Base-by-base conservation (phyloP, 2,888 invertebrate genomes). In the Polyommatus icarus region DNA sequence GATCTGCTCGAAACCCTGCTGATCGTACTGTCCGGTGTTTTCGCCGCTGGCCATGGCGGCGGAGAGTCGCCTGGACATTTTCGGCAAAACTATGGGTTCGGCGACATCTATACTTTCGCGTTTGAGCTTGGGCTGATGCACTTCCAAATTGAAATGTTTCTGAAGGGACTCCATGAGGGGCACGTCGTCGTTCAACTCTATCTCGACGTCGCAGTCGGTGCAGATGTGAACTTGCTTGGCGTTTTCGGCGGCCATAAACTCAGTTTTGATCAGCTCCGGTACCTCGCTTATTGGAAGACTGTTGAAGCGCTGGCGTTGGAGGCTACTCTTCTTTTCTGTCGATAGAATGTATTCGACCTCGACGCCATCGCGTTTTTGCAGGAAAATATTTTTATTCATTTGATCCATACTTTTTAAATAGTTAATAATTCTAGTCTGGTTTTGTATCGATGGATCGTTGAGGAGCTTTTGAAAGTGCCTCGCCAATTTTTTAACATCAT, bases 321-420 rank as follows among this genome's bases (percentile, higher is more conserved):
- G 79, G 77, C 87, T 90, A 80, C 91, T 92, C 75, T 93, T 93
- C 82, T 93, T 94, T 80, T 93, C 94, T 3, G 94, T 93, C 0
- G 93, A 92, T 80, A 93, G 92, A 54, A 94, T 93, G 80, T 93
- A 94, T 80, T 94, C 94, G 0, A 94, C 94, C 79, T 93, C 91
- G 0, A 92, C 90, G 3, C 84, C 84, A 1, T 94, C 94, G 3
- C 93, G 87, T 79, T 88, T 89, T 79, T 88, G 89, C 8, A 88
- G 82, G 81, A 89, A 92, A 20, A 92, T 89, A 57, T 83, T 87
- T 67, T 85, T 86, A 83, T 93, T 93, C 77, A 87, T 89, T 3
- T 88, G 87, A 73, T 92, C 86, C 50, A 93, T 81, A 78, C 86
- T 87, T 76, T 81, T 87, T 77, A 94, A 78, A 79, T 94, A 94